Evolutionary conservation across 2,113 vertebrate genomes (phyloP).

Genomic region (Malurus melanocephalus): DNA sequence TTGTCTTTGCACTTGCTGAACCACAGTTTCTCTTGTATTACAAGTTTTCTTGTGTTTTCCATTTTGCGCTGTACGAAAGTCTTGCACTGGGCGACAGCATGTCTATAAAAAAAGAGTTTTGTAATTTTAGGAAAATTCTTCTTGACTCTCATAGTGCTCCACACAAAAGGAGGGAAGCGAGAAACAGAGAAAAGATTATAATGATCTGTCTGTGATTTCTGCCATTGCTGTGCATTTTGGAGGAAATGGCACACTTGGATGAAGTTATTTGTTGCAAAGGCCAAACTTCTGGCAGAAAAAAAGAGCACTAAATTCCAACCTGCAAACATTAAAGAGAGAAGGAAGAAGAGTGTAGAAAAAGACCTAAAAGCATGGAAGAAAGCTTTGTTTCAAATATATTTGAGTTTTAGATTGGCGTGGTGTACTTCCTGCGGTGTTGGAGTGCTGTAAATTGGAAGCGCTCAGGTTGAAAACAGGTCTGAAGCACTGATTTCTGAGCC

Average conservation of each 20-base stretch:
- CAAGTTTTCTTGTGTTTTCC: not conserved
- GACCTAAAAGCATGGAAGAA: not conserved
- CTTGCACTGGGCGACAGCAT: not conserved
- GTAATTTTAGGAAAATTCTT: not conserved
- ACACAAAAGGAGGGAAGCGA: not conserved
- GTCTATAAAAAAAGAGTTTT: not conserved
- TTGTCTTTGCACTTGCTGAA: not conserved
- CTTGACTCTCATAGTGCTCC: not conserved
- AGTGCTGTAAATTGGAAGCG: constrained; percentile 10
- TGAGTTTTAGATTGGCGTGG: not conserved
- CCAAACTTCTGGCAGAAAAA: not conserved
- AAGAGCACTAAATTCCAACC: not conserved
- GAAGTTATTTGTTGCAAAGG: not conserved
- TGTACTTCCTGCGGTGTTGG: not conserved
- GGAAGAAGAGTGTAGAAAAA: constrained; percentile 8
- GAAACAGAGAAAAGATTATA: not conserved
- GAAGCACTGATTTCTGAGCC: not conserved
- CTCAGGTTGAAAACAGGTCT: constrained; percentile 34
- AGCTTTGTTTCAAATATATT: constrained; percentile 26
- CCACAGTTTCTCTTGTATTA: not conserved
- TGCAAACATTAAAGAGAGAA: not conserved
- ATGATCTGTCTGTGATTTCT: constrained; percentile 11
- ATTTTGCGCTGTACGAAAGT: not conserved
- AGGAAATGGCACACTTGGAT: constrained; percentile 9
- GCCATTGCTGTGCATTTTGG: not conserved